Evolutionary conservation across 2,797 vertebrate species (phyloP).

Genomic region (Notolepis coatsorum): DNA sequence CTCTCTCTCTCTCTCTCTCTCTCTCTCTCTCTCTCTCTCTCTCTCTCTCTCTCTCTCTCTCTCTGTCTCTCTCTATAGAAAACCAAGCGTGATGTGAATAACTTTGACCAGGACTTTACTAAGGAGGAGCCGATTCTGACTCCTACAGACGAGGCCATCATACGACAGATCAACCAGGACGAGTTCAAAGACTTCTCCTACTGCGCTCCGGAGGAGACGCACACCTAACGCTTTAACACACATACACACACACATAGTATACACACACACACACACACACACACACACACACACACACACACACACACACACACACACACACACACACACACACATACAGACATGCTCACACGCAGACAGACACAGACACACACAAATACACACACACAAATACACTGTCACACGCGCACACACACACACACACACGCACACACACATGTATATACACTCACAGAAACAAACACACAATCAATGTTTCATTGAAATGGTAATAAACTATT

Average conservation of each 20-base stretch:
- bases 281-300: slow-evolving; percentile 6
- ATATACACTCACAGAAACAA: no score
- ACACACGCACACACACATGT: slow-evolving; percentile 20
- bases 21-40: slow-evolving; percentile 9
- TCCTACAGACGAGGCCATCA: slow-evolving; percentile 95
- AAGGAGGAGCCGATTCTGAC: slow-evolving; percentile 97
- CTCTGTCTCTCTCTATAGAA: slow-evolving; percentile 80
- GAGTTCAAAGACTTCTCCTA: slow-evolving; percentile 99
- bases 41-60: not conserved
- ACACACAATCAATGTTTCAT: no score
- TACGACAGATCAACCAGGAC: slow-evolving; percentile 99
- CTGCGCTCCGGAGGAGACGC: slow-evolving; percentile 92
- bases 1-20: not conserved
- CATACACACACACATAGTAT: slow-evolving; percentile 27
- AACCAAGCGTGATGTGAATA: slow-evolving; percentile 99
- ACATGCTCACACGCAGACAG: not conserved
- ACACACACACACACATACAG: slow-evolving; percentile 28
- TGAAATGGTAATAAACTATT: no score
- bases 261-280: slow-evolving; percentile 13
- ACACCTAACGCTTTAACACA: slow-evolving; percentile 81
- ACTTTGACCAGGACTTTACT: slow-evolving; percentile 99
- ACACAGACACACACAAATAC: slow-evolving; percentile 4
- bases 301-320: not conserved
- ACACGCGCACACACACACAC: not conserved
- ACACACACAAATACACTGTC: slow-evolving; percentile 17